Percentiles rank a stretch among this genome's conserved stretches.
phyloP scores from a whole-genome alignment of 1,140 invertebrate species.

The Tenebrio molitor region DNA sequence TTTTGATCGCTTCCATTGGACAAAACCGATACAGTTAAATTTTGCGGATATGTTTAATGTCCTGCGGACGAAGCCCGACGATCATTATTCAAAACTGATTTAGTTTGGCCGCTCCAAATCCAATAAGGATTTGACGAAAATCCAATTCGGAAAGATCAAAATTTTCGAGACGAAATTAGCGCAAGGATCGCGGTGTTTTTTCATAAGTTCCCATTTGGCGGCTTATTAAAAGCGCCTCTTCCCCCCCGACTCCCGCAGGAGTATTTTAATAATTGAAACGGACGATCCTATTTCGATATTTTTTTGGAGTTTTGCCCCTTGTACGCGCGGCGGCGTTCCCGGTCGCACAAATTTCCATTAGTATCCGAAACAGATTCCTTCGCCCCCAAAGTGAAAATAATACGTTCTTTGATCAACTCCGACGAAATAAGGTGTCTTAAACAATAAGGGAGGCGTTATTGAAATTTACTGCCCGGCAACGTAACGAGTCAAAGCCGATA shows the following conservation, averaged over 20 bases:
- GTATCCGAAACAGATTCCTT: not conserved
- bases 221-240: too few species aligned
- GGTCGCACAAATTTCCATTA: slow-evolving; percentile 34
- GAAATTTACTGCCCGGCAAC: slow-evolving; percentile 22
- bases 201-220: too few species aligned
- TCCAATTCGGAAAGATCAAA: slow-evolving; percentile 19
- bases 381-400: slow-evolving; percentile 20
- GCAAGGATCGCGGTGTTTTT: too few species aligned
- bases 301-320: too few species aligned
- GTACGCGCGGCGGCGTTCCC: too few species aligned
- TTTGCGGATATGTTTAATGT: slow-evolving; percentile 33
- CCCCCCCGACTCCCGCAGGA: too few species aligned
- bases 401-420: slow-evolving; percentile 16
- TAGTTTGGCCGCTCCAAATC: slow-evolving; percentile 14
- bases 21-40: slow-evolving; percentile 29
- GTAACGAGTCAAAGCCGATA: slow-evolving; percentile 42
- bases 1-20: slow-evolving; percentile 22
- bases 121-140: slow-evolving; percentile 23
- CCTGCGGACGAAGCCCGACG: slow-evolving; percentile 10
- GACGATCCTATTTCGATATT: too few species aligned
- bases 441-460: slow-evolving; percentile 35
- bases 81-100: slow-evolving; percentile 34
- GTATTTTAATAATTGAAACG: too few species aligned
- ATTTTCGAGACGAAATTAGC: too few species aligned
- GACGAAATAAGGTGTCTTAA: slow-evolving; percentile 34